phyloP scores from a whole-genome alignment of 2,113 vertebrate species.

The Hippopotamus amphibius region DNA sequence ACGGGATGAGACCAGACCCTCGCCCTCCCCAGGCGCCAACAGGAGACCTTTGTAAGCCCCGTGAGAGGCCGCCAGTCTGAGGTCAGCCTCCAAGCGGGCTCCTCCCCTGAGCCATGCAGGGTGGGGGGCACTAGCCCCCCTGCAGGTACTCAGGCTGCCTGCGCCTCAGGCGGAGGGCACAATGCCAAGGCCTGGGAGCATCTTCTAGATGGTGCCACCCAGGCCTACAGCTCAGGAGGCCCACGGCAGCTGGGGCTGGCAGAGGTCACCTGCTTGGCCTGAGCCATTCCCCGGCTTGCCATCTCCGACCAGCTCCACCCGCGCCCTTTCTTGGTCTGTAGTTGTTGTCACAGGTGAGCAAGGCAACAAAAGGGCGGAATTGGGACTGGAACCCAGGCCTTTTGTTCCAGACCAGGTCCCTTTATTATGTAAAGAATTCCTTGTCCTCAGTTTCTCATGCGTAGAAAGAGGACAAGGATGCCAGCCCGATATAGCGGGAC shows the following conservation, averaged over 20 bases:
- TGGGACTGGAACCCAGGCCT: not conserved
- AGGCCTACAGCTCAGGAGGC: not conserved
- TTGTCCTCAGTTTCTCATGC: conserved; percentile 51
- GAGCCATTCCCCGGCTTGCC: not conserved
- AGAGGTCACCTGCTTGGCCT: not conserved
- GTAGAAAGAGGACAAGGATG: not conserved
- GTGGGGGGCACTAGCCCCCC: no score
- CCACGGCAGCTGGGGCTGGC: fast-evolving
- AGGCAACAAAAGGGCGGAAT: not conserved
- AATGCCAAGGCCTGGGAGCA: fast-evolving
- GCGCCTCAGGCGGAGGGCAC: not conserved
- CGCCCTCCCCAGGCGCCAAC: not conserved
- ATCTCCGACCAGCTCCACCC: not conserved
- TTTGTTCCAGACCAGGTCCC: not conserved
- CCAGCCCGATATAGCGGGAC: not conserved
- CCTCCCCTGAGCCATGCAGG: no score
- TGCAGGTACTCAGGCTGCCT: not conserved
- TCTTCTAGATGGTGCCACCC: not conserved
- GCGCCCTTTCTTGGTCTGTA: not conserved
- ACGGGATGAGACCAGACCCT: not conserved
- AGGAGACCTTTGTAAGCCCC: not conserved
- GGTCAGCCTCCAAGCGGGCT: not conserved
- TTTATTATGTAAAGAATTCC: not conserved
- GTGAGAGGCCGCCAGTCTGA: not conserved
- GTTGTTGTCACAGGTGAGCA: not conserved